These are phyloP conservation scores for Seriola aureovittata DNA, from an alignment of 2,113 vertebrate genomes.

Conservation along the genomic window DNA sequence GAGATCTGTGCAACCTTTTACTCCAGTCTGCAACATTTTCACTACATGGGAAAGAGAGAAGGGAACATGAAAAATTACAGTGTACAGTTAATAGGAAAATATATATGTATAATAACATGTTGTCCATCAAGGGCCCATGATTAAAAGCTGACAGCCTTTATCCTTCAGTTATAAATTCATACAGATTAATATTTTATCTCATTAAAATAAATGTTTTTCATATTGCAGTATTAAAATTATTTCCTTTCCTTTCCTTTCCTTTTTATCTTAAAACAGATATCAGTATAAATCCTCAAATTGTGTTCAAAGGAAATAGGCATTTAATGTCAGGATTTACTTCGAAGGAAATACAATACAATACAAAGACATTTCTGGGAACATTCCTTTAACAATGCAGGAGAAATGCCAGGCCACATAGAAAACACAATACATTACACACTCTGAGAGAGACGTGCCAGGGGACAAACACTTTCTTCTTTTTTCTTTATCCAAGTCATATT, in stretches of 20 bases:
- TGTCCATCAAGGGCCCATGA: background rate
- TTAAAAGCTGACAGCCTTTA: background rate
- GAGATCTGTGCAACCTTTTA: conserved; percentile 56
- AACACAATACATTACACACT: conserved; percentile 77
- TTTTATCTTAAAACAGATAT: conserved; percentile 35
- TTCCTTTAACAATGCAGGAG: conserved; percentile 69
- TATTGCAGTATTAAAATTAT: background rate
- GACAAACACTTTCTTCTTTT: conserved; percentile 78
- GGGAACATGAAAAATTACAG: background rate
- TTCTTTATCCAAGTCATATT: conserved; percentile 81
- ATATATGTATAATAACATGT: background rate
- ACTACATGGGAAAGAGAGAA: background rate
- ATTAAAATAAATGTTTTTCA: background rate
- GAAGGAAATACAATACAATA: conserved; percentile 47
- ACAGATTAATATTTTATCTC: background rate
- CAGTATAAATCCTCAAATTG: conserved; percentile 39
- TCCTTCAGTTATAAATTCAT: background rate
- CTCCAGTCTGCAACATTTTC: conserved; percentile 52
- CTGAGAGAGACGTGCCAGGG: conserved; percentile 70
- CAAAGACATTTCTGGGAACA: conserved; percentile 57
- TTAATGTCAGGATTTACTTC: conserved; percentile 64
- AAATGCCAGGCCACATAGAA: conserved; percentile 58
- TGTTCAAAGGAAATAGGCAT: conserved; percentile 65
- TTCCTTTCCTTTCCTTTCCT: background rate
- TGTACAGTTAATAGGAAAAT: conserved; percentile 6